Evolutionary conservation across 2,888 invertebrate genomes (phyloP).

Genomic region (Tuberolachnus salignus): DNA sequence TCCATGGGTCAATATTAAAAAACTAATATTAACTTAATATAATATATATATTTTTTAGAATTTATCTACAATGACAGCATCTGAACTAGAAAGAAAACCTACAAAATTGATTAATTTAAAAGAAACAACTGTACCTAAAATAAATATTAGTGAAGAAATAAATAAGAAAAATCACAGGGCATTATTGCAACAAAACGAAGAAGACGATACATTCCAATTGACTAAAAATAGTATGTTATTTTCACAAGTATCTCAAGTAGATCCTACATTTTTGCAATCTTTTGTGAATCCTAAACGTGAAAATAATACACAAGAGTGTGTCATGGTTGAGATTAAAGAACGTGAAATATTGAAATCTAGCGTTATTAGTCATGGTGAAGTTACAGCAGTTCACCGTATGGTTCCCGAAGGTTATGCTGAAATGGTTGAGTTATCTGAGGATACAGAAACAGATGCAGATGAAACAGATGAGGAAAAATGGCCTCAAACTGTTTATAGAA

Average conservation of each 20-base stretch:
- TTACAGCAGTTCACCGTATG: conserved; percentile 63
- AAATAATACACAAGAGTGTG: conserved; percentile 55
- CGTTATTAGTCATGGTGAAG: conserved; percentile 62
- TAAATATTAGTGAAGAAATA: conserved; percentile 32
- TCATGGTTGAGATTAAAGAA: conserved; percentile 72
- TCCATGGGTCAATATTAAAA: neutral
- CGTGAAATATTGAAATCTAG: conserved; percentile 73
- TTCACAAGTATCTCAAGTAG: conserved; percentile 70
- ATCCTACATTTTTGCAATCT: conserved; percentile 60
- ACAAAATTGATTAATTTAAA: neutral
- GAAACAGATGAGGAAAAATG: conserved; percentile 60
- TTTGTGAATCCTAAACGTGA: conserved; percentile 43
- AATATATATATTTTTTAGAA: conserved; percentile 13
- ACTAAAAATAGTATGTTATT: conserved; percentile 73
- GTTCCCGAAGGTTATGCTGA: conserved; percentile 63
- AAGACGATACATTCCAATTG: conserved; percentile 67
- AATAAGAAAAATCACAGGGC: conserved; percentile 16
- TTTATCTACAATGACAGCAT: neutral
- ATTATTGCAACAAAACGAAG: conserved; percentile 55
- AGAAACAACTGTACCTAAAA: conserved; percentile 35
- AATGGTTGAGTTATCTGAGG: conserved; percentile 64
- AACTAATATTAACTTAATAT: neutral
- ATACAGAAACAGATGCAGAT: conserved; percentile 63
- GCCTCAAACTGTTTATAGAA: conserved; percentile 58
- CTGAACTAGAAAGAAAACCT: neutral